Evolutionary conservation across 2,888 invertebrate genomes (phyloP), one percentile per base, ranked within the genome.

Genomic region (Ferdinandea cuprea): DNA sequence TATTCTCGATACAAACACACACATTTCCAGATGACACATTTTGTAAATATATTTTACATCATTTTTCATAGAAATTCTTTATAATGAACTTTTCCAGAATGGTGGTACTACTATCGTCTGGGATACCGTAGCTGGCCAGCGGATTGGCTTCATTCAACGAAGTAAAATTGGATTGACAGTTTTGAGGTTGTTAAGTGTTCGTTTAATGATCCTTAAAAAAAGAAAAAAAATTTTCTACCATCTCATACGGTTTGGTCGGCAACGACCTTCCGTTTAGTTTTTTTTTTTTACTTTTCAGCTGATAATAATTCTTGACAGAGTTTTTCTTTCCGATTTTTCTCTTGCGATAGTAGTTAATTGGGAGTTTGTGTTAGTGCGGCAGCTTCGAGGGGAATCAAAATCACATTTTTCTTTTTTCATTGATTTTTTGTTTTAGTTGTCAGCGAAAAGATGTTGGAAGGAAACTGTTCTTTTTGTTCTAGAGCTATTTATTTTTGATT

Each of bases 131-230:
- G 44, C 48, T 32, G 21, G n/a, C n/a, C n/a, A n/a, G 44, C 25
- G 54, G 37, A 81, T 81, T 81, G 71, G 65, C 76, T 81, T 76
- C 76, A 76, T 66, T 66, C 69, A 59, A 76, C 52, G 76, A 81
- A 71, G 65, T 54, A 59, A 76, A 66, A 81, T 81, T 81, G 76
- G 71, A 81, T 81, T 81, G 81, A 66, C 81, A 81, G 71, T 76
- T 81, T 76, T 76, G 81, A 81, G 71, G 76, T 54, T 71, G 59
- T 65, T 71, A 40, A 76, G 44, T 81, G 52, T 71, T 76, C 76
- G 71, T 66, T 81, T 59, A 81, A 81, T 81, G 81, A 81, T 71
- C 65, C 76, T 71, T 76, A n/a, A n/a, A n/a, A n/a, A n/a, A n/a
- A n/a, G n/a, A n/a, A n/a, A 76, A 81, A 65, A 11, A 71, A 66